These are phyloP conservation scores for Geotrypetes seraphini DNA, from an alignment of 2,797 vertebrate genomes.

Conservation along the genomic window DNA sequence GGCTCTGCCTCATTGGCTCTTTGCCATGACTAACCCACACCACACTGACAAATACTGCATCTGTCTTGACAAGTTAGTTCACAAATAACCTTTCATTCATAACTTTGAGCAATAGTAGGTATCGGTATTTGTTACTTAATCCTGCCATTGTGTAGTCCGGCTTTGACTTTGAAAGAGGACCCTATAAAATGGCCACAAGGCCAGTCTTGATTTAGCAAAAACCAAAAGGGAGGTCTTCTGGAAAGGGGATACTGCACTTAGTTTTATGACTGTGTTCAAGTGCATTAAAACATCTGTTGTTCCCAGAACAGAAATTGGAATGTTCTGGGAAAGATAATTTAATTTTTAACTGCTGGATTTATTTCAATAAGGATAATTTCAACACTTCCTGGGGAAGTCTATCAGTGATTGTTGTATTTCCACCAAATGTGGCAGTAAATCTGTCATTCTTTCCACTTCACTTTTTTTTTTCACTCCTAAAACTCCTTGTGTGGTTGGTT, in stretches of 20 bases:
- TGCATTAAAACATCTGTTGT: constrained; percentile 22
- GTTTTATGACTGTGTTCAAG: constrained; percentile 2
- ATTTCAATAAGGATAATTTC: constrained; percentile 41
- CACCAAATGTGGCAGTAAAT: constrained; percentile 29
- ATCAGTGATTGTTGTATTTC: constrained; percentile 23
- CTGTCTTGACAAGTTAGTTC: constrained; percentile 35
- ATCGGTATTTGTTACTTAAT: constrained; percentile 21
- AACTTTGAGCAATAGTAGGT: constrained; percentile 25
- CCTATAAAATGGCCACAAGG: neutral
- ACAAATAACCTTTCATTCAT: constrained; percentile 39
- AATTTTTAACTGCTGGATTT: constrained; percentile 42
- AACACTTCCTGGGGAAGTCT: constrained; percentile 35
- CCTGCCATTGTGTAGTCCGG: constrained; percentile 18
- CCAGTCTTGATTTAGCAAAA: neutral
- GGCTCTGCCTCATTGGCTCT: constrained; percentile 32
- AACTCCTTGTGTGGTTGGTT: constrained; percentile 18
- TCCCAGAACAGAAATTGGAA: constrained; percentile 35
- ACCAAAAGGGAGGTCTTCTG: constrained; percentile 14
- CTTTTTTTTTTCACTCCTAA: constrained; percentile 25
- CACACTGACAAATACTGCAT: constrained; percentile 35
- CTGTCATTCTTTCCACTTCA: constrained; percentile 36
- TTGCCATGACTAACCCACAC: constrained; percentile 25
- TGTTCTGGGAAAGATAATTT: constrained; percentile 45
- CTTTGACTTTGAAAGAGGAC: constrained; percentile 13
- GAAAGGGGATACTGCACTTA: constrained; percentile 12